A percentile compares a stretch with the other conserved stretches of the same genome.
Evolutionary conservation across 2,113 vertebrate species (phyloP).

Genomic region (Hyla sarda): DNA sequence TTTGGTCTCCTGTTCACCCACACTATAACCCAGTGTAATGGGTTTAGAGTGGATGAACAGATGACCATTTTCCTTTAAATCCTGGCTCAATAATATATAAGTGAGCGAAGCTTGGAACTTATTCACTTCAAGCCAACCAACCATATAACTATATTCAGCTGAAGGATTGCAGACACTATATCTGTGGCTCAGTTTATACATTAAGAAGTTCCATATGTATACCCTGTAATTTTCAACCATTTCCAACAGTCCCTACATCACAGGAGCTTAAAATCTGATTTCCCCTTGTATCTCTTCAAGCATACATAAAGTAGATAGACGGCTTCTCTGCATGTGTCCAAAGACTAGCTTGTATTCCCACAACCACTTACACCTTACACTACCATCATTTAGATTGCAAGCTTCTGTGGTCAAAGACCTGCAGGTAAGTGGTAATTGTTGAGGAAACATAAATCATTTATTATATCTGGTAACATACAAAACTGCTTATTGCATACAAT

Average conservation of each 20-base stretch:
- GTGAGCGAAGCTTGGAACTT: neutral
- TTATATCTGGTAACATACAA: neutral
- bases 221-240: neutral
- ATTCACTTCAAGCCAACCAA: neutral
- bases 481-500: neutral
- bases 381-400: neutral
- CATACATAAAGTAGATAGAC: neutral
- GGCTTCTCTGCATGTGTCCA: neutral
- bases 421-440: neutral
- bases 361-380: neutral
- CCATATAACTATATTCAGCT: neutral
- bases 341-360: neutral
- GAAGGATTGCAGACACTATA: neutral
- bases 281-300: neutral
- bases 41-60: too few relatives aligned
- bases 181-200: neutral
- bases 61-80: too few relatives aligned
- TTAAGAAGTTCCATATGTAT: neutral
- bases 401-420: neutral
- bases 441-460: neutral
- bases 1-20: too few relatives aligned
- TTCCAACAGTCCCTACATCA: neutral
- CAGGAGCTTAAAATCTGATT: neutral
- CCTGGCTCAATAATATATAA: neutral
- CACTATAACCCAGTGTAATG: too few relatives aligned